These are phyloP conservation scores for Orthonychiurus folsomi DNA, from an alignment of 2,888 invertebrate genomes.

Conservation along the genomic window DNA sequence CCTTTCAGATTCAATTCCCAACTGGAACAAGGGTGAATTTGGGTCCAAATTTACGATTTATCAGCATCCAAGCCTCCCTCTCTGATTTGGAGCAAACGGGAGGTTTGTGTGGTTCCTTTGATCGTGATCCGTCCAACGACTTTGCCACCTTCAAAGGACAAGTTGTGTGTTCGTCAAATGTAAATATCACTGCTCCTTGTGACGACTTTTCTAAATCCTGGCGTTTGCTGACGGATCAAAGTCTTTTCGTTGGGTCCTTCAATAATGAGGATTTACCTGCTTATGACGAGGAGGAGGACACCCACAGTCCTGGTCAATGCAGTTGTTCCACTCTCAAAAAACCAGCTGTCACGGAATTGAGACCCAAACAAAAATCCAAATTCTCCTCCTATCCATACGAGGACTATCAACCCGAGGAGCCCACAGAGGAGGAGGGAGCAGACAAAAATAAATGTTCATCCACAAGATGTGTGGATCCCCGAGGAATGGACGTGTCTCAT, in stretches of 20 bases:
- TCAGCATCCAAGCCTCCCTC: slow-evolving; percentile 39
- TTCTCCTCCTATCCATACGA: slow-evolving; percentile 36
- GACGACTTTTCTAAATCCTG: slow-evolving; percentile 37
- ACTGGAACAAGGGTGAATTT: slow-evolving; percentile 39
- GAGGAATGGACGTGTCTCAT: slow-evolving; percentile 36
- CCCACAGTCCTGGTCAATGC: slow-evolving; percentile 33
- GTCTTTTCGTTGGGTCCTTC: slow-evolving; percentile 37
- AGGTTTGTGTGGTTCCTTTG: slow-evolving; percentile 41
- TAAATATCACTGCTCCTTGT: slow-evolving; percentile 23
- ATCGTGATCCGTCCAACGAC: slow-evolving; percentile 39
- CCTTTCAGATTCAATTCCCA: slow-evolving; percentile 37
- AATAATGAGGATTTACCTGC: slow-evolving; percentile 30
- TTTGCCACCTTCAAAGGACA: slow-evolving; percentile 37
- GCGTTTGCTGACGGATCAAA: slow-evolving; percentile 36
- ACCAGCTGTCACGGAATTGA: slow-evolving; percentile 25
- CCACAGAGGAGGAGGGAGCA: slow-evolving; percentile 27
- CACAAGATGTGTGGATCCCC: slow-evolving; percentile 34
- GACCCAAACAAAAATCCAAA: slow-evolving; percentile 32
- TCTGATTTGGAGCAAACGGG: slow-evolving; percentile 39
- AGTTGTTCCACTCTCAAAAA: slow-evolving; percentile 38
- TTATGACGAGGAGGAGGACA: slow-evolving; percentile 25
- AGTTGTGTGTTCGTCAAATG: slow-evolving; percentile 32
- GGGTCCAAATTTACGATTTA: slow-evolving; percentile 39
- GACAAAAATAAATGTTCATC: slow-evolving; percentile 32
- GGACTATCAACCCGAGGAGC: slow-evolving; percentile 32